Evolutionary conservation across 92 coral and sea anemone genomes (phyloP), one percentile per base, ranked within the genome.

Genomic region (Porites lobata): DNA sequence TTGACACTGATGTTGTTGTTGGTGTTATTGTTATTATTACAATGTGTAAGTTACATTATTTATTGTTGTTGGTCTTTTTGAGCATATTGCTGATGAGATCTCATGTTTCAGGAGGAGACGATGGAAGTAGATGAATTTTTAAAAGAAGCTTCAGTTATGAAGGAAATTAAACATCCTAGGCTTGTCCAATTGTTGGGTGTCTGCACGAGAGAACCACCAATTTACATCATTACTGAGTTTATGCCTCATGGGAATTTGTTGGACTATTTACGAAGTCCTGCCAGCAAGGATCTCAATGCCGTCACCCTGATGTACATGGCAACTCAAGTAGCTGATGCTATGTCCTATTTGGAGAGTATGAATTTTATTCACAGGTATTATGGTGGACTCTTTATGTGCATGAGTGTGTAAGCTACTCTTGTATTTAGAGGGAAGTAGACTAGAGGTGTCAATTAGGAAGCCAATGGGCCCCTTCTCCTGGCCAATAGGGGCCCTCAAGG

Each of bases 101-200:
- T 0, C 38, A 26, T 71, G 9, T 69, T 38, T 18, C 82, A 98
- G 99, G 99, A 98, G 82, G 99, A 98, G 78, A 98, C 99, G 43
- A 98, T 98, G 99, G 99, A 98, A 52, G 98, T 98, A 50, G 98
- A 98, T 76, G 99, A 98, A 72, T 98, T 98, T 84, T 90, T 96
- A 15, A 94, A 94, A 80, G 99, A 98, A 83, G 99, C 99, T 13
- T 76, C 94, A 17, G 96, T 96, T 20, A 98, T 98, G 99, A 98
- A 98, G 84, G 94, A 89, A 79, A 92, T 98, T 38, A 94, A 91
- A 58, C 99, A 98, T 72, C 94, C 94, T 57, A 85, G 94, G 69
- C 89, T 98, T 70, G 99, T 98, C 21, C 99, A 98, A 79, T 91
- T 98, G 13, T 75, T 98, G 14, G 99, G 99, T 3, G 99, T 96